Conservation (phyloP, 2,888 invertebrate genomes). For the Leptopilina syphax region DNA sequence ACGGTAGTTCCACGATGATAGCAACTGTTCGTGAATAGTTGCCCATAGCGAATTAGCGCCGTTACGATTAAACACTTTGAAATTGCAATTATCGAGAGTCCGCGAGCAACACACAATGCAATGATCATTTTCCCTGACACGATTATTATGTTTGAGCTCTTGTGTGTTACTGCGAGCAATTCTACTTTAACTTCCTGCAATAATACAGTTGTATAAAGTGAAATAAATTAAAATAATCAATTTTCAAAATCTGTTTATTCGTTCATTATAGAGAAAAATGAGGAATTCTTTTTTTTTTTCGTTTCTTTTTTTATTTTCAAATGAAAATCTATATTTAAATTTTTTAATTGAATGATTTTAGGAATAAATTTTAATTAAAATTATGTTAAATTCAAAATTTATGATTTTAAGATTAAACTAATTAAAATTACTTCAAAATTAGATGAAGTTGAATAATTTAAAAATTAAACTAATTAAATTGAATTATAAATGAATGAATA, state of each 20-base stretch:
- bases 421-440: too few species aligned
- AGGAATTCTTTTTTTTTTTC: too few species aligned
- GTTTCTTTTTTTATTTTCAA: too few species aligned
- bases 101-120: conserved; percentile 16
- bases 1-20: conserved; percentile 28
- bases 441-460: too few species aligned
- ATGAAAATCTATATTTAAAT: too few species aligned
- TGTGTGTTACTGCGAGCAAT: not conserved
- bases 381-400: too few species aligned
- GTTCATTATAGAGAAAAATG: too few species aligned
- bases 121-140: conserved; percentile 26
- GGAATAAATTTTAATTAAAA: too few species aligned
- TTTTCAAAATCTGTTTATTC: not conserved
- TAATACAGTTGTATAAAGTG: not conserved
- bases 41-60: conserved; percentile 32
- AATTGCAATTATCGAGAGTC: conserved; percentile 39
- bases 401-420: too few species aligned
- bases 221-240: not conserved
- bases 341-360: too few species aligned
- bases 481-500: too few species aligned
- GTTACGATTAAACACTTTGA: conserved; percentile 27
- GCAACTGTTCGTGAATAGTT: conserved; percentile 27
- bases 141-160: conserved; percentile 17
- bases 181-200: not conserved
- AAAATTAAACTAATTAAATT: too few species aligned